These are phyloP conservation scores for Andinoacara biseriatus DNA, from an alignment of 2,113 vertebrate genomes.

Conservation along the genomic window DNA sequence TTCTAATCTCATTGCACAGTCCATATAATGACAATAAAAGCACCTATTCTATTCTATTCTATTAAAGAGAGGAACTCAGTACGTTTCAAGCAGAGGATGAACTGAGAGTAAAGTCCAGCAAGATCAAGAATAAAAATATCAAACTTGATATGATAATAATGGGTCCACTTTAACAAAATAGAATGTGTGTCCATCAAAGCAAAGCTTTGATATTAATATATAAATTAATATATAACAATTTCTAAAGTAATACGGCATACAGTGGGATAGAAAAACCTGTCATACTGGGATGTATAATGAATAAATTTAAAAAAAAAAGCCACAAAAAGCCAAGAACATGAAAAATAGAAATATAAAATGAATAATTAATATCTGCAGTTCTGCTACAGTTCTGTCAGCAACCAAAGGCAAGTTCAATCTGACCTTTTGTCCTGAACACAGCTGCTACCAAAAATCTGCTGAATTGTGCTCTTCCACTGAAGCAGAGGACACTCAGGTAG, in stretches of 20 bases:
- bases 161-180: rapidly evolving
- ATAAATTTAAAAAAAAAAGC: background rate
- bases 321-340: background rate
- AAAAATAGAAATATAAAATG: background rate
- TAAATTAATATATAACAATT: too few relatives aligned
- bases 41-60: too few relatives aligned
- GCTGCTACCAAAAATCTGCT: background rate
- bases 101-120: background rate
- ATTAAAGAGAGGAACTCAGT: background rate
- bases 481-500: background rate
- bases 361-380: background rate
- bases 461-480: background rate
- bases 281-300: background rate
- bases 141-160: background rate
- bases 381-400: background rate
- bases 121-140: background rate
- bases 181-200: too few relatives aligned
- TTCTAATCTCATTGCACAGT: too few relatives aligned
- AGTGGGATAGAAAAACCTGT: background rate
- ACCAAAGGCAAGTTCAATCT: background rate
- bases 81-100: background rate
- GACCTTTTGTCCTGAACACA: background rate
- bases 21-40: too few relatives aligned
- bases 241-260: background rate
- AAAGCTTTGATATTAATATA: background rate